Base-by-base conservation (phyloP, 2,113 vertebrate species). In the Channa argus region DNA sequence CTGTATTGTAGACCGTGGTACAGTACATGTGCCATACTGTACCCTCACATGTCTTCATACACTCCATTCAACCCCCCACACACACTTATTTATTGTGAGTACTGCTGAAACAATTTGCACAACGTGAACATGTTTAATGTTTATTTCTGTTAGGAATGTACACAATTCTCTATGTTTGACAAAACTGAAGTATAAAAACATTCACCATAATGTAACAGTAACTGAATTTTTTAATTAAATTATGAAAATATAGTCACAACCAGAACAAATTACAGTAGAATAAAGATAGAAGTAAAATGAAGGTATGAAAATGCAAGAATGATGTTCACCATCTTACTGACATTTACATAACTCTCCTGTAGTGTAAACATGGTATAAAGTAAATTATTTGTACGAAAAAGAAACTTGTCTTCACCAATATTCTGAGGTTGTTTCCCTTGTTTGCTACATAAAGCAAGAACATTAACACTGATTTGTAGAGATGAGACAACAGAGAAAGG, bases 401-500 rank as follows among this genome's bases (percentile, higher is more conserved):
- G 49, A 47, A 34, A 53, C 10, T 14, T 70, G 15, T 62, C 46
- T 63, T 83, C 24, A 34, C 33, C 7, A 14, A 52, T 51, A 39
- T n/a, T 37, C 51, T n/a, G 45, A 63, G 45, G 53, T 24, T 24
- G 24, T 24, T 73, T 56, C 54, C 39, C 63, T 73, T 59, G 47
- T n/a, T 60, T 51, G 14, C 37, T 38, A 53, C 10, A 58, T 37
- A 38, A 77, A 60, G 15, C 5, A 39, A 49, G 12, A 79, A 1
- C 12, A 47, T 14, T 60, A 60, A 65, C 15, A 52, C 10, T 2
- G 12, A 55, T 43, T 24, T 24, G 24, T 24, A 24, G 24, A 77
- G 60, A 24, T 53, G 36, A 66, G 14, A 70, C 14, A 24, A 49
- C 43, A 71, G 46, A 61, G 76, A 82, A 79, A 86, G 63, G 71